A percentile compares a stretch with the other conserved stretches of the same genome.
phyloP scores from a whole-genome alignment of 2,888 invertebrate genomes.

The Uloborus plumipes region DNA sequence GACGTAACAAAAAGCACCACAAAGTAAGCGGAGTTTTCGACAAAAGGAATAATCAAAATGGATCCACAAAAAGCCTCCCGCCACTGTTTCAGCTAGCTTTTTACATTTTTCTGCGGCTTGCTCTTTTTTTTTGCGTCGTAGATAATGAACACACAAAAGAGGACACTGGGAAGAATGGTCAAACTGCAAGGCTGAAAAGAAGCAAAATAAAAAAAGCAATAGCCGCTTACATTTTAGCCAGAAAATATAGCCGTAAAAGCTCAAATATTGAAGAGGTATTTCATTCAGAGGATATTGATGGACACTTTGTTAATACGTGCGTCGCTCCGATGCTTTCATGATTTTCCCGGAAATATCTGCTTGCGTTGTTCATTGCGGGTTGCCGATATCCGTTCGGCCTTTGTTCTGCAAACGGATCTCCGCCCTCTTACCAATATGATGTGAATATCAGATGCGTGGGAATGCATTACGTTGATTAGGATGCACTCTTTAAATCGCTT shows the following conservation, averaged over 20 bases:
- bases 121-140: no score
- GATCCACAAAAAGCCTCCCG: no score
- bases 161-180: no score
- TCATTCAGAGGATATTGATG: constrained; percentile 46
- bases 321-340: constrained; percentile 16
- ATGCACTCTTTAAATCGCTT: not conserved
- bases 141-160: no score
- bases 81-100: no score
- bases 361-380: constrained; percentile 21
- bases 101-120: no score
- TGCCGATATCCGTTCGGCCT: constrained; percentile 22
- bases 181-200: no score
- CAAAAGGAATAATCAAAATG: no score
- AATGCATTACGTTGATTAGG: constrained; percentile 45
- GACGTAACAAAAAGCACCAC: not conserved
- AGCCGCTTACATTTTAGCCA: no score
- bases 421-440: constrained; percentile 32
- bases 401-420: constrained; percentile 25
- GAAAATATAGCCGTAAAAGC: no score
- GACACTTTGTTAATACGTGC: constrained; percentile 37
- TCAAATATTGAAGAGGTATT: constrained; percentile 5
- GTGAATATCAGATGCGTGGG: constrained; percentile 4
- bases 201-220: no score
- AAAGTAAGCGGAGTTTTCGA: no score
- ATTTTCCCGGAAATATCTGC: constrained; percentile 50